Conservation (phyloP, 2,113 vertebrate genomes). For the Nestor notabilis region DNA sequence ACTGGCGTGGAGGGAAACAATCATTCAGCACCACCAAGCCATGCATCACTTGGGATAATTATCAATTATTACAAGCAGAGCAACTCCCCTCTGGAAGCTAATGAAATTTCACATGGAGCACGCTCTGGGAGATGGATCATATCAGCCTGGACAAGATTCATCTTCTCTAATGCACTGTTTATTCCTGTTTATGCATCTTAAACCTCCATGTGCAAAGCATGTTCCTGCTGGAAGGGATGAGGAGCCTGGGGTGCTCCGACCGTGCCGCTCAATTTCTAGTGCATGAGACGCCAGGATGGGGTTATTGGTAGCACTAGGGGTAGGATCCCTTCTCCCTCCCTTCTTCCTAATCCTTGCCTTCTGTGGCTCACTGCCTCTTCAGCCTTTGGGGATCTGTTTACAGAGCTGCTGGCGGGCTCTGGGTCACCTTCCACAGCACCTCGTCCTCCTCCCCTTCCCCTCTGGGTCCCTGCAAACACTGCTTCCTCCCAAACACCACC, state of each 20-base stretch:
- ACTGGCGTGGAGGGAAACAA: neutral
- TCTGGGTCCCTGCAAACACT: neutral
- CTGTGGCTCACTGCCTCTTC: neutral
- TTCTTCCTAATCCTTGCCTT: neutral
- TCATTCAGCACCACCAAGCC: neutral
- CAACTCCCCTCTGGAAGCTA: neutral
- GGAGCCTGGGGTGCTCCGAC: neutral
- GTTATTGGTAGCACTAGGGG: neutral
- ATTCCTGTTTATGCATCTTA: neutral
- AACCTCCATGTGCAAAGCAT: neutral
- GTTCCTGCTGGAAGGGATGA: neutral
- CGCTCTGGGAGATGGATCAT: neutral
- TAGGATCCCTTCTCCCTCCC: neutral
- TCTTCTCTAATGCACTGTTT: neutral
- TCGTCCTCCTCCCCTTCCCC: neutral
- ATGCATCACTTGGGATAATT: neutral
- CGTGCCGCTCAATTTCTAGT: fast-evolving
- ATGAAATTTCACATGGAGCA: conserved; percentile 1
- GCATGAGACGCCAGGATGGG: fast-evolving
- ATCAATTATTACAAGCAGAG: neutral
- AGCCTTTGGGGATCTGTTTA: neutral
- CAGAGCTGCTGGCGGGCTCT: neutral
- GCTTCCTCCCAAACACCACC: neutral
- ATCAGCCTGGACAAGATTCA: neutral
- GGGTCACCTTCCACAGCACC: fast-evolving